Conservation (phyloP, 2,888 invertebrate genomes). For the Malthinus flaveolus region DNA sequence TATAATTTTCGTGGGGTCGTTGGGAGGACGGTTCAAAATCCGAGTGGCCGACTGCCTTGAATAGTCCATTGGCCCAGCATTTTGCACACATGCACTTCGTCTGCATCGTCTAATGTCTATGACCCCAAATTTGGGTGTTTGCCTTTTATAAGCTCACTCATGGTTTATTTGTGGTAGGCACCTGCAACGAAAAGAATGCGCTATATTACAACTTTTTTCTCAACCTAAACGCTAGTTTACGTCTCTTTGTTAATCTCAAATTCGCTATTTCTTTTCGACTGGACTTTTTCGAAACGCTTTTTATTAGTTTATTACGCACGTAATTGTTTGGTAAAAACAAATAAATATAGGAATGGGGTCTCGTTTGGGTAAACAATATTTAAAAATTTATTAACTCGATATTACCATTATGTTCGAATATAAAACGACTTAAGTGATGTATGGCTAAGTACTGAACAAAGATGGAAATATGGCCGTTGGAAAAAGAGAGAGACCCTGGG, state of each 20-base stretch:
- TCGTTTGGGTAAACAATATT: slow-evolving; percentile 7
- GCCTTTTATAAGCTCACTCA: slow-evolving; percentile 30
- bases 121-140: slow-evolving; percentile 54
- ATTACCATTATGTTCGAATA: slow-evolving; percentile 1
- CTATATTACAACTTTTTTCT: slow-evolving; percentile 10
- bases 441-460: slow-evolving; percentile 38
- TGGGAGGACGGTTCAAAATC: slow-evolving; percentile 33
- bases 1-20: slow-evolving; percentile 22
- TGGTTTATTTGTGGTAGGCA: slow-evolving; percentile 22
- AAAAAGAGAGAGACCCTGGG: slow-evolving; percentile 49
- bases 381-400: not conserved
- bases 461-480: slow-evolving; percentile 46
- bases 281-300: not conserved
- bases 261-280: not conserved
- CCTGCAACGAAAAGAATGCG: slow-evolving; percentile 16
- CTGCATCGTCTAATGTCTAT: slow-evolving; percentile 54
- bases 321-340: not conserved
- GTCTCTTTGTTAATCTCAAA: too few species aligned
- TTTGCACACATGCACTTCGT: slow-evolving; percentile 53
- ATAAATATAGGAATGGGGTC: slow-evolving; percentile 1
- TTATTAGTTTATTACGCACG: too few species aligned
- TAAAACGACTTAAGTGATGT: slow-evolving; percentile 40
- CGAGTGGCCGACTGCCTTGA: slow-evolving; percentile 52
- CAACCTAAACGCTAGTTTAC: not conserved
- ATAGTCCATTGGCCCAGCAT: slow-evolving; percentile 53